These are phyloP conservation scores for Harpalus rufipes DNA, from an alignment of 2,888 invertebrate genomes.

Conservation along the genomic window DNA sequence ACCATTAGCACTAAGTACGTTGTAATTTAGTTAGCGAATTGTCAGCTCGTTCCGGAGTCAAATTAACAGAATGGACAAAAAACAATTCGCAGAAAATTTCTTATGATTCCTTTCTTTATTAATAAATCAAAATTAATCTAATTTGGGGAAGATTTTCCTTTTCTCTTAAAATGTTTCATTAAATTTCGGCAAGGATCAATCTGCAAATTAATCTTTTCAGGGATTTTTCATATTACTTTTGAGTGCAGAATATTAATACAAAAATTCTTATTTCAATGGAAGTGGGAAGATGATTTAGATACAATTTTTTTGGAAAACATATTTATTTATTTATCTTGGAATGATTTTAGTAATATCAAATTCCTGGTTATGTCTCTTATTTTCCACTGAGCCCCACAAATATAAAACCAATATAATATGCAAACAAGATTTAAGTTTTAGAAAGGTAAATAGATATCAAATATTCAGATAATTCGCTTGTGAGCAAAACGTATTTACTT, in stretches of 20 bases:
- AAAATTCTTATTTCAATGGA: too few relatives aligned
- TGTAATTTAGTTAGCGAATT: constrained; percentile 55
- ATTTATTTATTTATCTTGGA: too few relatives aligned
- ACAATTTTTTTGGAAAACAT: too few relatives aligned
- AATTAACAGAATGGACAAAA: constrained; percentile 23
- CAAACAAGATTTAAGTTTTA: neutral
- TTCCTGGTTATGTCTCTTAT: neutral
- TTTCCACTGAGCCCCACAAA: neutral
- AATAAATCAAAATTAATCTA: constrained; percentile 19
- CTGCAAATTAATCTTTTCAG: neutral
- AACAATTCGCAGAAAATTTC: constrained; percentile 12
- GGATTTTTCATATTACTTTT: neutral
- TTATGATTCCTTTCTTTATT: constrained; percentile 12
- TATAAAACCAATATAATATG: neutral
- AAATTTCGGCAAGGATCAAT: neutral
- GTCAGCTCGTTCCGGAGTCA: constrained; percentile 42
- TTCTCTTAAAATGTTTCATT: constrained; percentile 12
- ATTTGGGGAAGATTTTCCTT: neutral
- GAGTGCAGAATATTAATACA: too few relatives aligned
- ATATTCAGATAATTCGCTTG: neutral
- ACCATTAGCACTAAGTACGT: constrained; percentile 56
- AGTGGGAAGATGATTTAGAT: too few relatives aligned
- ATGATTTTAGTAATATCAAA: too few relatives aligned
- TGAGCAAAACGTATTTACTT: constrained; percentile 20
- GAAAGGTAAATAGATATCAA: neutral